phyloP scores from a whole-genome alignment of 2,113 vertebrate genomes.

The Crypturellus undulatus region DNA sequence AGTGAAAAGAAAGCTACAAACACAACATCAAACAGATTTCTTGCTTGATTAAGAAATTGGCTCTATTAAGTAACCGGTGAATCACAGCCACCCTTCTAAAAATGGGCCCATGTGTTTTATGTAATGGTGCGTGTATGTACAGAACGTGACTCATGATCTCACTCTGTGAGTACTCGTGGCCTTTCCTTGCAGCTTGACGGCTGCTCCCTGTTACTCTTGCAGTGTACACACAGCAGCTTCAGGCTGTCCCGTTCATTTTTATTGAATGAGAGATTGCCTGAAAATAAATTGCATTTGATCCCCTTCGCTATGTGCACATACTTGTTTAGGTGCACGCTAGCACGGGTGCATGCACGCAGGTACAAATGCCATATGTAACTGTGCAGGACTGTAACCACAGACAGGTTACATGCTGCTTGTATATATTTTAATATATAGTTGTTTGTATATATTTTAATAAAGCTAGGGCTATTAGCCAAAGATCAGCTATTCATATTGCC shows the following conservation, averaged over 20 bases:
- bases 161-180: background rate
- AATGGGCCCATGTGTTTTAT: background rate
- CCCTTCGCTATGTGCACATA: background rate
- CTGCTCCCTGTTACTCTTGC: background rate
- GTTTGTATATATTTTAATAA: too few species aligned
- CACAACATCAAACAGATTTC: background rate
- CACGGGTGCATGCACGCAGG: background rate
- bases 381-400: accelerated
- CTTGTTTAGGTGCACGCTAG: background rate
- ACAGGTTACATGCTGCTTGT: accelerated
- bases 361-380: background rate
- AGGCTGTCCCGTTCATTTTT: background rate
- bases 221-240: background rate
- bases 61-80: background rate
- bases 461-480: background rate
- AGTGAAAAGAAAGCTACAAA: background rate
- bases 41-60: background rate
- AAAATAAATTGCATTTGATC: background rate
- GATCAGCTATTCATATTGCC: background rate
- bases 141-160: background rate
- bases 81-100: background rate
- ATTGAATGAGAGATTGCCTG: background rate
- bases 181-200: background rate
- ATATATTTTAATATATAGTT: too few species aligned
- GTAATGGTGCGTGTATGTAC: background rate